Percentiles rank a stretch among this genome's conserved stretches.
Evolutionary conservation across 2,113 vertebrate species (phyloP).

Genomic region (Helogale parvula): DNA sequence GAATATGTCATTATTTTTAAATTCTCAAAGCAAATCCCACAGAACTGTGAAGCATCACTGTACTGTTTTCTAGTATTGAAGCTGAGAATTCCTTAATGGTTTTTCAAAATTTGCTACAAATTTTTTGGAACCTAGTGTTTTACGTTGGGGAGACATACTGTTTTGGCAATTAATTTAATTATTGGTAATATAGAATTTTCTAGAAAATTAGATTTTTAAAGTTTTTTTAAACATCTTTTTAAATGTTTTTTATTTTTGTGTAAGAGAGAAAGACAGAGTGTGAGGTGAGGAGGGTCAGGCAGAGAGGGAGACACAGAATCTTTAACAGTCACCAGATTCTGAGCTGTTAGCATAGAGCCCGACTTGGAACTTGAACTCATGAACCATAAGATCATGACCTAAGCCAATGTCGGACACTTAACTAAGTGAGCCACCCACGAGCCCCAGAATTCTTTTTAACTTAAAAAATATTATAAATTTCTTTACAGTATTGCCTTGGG

Average conservation of each 20-base stretch:
- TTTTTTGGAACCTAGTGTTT: neutral
- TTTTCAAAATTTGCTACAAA: neutral
- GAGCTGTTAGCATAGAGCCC: too few relatives aligned
- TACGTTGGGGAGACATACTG: neutral
- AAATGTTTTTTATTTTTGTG: neutral
- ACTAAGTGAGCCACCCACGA: too few relatives aligned
- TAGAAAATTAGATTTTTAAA: neutral
- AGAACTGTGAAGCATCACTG: neutral
- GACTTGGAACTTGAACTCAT: too few relatives aligned
- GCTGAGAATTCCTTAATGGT: neutral
- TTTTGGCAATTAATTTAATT: neutral
- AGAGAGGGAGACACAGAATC: too few relatives aligned
- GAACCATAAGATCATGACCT: too few relatives aligned
- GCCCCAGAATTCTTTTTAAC: too few relatives aligned
- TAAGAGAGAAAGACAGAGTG: too few relatives aligned
- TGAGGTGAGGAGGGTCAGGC: too few relatives aligned
- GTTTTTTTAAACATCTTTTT: neutral
- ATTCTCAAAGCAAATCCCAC: neutral
- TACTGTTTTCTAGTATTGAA: neutral
- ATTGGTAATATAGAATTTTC: neutral
- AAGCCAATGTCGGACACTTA: too few relatives aligned
- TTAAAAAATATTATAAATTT: neutral
- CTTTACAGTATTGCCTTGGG: neutral
- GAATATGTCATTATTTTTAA: neutral
- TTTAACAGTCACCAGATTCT: too few relatives aligned